phyloP scores from a whole-genome alignment of 2,888 invertebrate genomes.

The Micoletzkya japonica region DNA sequence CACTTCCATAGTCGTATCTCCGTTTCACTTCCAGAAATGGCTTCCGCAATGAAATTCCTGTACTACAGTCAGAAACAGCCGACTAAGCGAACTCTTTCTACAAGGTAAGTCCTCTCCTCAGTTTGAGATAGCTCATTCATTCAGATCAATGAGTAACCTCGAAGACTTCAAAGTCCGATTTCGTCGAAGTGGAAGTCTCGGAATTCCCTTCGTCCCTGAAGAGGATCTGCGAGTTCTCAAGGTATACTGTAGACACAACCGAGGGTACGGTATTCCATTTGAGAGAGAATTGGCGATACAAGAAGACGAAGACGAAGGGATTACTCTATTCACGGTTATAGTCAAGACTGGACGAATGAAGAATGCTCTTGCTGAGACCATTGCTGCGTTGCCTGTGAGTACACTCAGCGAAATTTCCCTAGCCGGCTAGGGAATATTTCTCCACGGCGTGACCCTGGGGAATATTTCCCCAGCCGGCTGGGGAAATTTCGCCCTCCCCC shows the following conservation, averaged over 20 bases:
- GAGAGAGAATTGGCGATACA: constrained; percentile 32
- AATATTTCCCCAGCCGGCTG: no score
- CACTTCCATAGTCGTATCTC: neutral
- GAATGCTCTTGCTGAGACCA: constrained; percentile 46
- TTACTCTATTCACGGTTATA: constrained; percentile 54
- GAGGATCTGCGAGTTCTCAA: constrained; percentile 50
- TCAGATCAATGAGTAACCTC: constrained; percentile 42
- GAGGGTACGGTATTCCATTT: neutral
- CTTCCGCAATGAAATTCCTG: constrained; percentile 59
- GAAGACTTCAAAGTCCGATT: constrained; percentile 63
- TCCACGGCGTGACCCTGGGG: no score
- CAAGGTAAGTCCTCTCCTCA: neutral
- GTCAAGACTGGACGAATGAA: constrained; percentile 46
- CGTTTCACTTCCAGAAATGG: constrained; percentile 41
- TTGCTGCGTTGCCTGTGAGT: constrained; percentile 50
- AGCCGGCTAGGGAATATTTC: neutral
- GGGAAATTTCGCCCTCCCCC: no score
- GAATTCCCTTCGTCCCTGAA: constrained; percentile 63
- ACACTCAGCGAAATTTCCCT: neutral
- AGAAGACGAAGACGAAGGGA: constrained; percentile 51
- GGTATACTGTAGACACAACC: neutral
- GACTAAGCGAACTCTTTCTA: constrained; percentile 36
- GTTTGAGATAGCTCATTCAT: constrained; percentile 8
- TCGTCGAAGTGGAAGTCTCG: constrained; percentile 61
- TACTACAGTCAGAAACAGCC: constrained; percentile 55